phyloP scores from a whole-genome alignment of 2,113 vertebrate species.

The Pachypanchax playfairii region DNA sequence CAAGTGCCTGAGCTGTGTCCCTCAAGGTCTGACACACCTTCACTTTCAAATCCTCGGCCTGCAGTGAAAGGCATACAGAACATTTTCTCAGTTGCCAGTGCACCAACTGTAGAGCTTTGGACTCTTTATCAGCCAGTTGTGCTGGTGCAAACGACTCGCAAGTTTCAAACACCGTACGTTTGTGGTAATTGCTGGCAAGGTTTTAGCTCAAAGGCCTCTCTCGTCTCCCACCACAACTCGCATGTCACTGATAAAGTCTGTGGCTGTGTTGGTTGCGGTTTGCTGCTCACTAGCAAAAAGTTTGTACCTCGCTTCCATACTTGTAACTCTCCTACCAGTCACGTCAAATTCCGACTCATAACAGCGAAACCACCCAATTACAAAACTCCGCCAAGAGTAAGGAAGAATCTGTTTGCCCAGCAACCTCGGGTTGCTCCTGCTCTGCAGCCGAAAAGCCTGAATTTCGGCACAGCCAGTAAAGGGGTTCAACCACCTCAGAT shows the following conservation, averaged over 20 bases:
- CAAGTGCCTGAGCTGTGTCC: constrained; percentile 44
- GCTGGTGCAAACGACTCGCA: constrained; percentile 34
- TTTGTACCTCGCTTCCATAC: constrained; percentile 63
- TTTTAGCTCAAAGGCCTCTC: constrained; percentile 48
- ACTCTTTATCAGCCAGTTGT: constrained; percentile 75
- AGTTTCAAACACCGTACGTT: constrained; percentile 45
- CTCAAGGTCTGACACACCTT: constrained; percentile 1
- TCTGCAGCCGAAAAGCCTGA: constrained; percentile 18
- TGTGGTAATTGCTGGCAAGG: constrained; percentile 67
- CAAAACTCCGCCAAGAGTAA: neutral
- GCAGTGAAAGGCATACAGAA: constrained; percentile 12
- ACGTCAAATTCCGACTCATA: constrained; percentile 56
- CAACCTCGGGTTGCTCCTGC: neutral
- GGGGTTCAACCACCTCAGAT: neutral
- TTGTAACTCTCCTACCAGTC: constrained; percentile 46
- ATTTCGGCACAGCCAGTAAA: neutral
- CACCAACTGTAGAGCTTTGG: constrained; percentile 73
- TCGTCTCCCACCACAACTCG: constrained; percentile 56
- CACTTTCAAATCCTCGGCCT: constrained; percentile 11
- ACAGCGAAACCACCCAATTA: constrained; percentile 44
- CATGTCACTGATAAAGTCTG: constrained; percentile 64
- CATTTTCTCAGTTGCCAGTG: constrained; percentile 42
- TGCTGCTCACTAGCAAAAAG: constrained; percentile 70
- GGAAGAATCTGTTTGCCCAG: neutral
- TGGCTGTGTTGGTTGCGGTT: constrained; percentile 72